Conservation (phyloP, 2,113 vertebrate genomes). For the Cynocephalus volans region DNA sequence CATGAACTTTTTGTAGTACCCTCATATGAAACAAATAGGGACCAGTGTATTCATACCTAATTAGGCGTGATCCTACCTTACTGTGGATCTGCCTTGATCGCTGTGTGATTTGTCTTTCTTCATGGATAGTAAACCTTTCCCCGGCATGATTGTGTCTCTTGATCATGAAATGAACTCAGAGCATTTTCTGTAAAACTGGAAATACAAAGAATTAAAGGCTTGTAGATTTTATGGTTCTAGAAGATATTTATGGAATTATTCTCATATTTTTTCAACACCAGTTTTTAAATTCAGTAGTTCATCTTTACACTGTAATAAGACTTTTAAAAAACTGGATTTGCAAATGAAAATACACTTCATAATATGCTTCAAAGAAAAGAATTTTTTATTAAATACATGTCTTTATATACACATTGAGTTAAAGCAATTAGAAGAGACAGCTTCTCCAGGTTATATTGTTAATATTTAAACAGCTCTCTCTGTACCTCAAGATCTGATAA, state of each 20-base stretch:
- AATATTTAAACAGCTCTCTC: not conserved
- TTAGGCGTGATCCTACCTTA: not conserved
- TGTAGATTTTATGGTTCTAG: not conserved
- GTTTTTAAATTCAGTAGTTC: slow-evolving; percentile 36
- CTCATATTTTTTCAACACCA: not conserved
- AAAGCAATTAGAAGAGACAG: not conserved
- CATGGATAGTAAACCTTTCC: not conserved
- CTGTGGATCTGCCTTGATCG: not conserved
- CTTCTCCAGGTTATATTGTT: not conserved
- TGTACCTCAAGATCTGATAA: not conserved
- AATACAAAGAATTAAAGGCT: not conserved
- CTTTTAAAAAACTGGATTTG: not conserved
- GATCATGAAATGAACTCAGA: not conserved
- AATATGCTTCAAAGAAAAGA: not conserved
- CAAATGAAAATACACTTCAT: slow-evolving; percentile 21
- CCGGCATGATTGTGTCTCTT: accelerated
- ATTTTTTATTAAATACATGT: not conserved
- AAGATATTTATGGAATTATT: slow-evolving; percentile 12
- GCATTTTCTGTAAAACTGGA: not conserved
- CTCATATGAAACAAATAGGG: not conserved
- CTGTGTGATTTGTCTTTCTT: not conserved
- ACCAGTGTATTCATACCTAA: not conserved
- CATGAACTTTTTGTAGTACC: too few species aligned
- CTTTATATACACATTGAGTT: not conserved
- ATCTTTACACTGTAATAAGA: not conserved